Evolutionary conservation across 2,888 invertebrate species (phyloP), one percentile per base, ranked within the genome.

Genomic region (Tinea semifulvella): DNA sequence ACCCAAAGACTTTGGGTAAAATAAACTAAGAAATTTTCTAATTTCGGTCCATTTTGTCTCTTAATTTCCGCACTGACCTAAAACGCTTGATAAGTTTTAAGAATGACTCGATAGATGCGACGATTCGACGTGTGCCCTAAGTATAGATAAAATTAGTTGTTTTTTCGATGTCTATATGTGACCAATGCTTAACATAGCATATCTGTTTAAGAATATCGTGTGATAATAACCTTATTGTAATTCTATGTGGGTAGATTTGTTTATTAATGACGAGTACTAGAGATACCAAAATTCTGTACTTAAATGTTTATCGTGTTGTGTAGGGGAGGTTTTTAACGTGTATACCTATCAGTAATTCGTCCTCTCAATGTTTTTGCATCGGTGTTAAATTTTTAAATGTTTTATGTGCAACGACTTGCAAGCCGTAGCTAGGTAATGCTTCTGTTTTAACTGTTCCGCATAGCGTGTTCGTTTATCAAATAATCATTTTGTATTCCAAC

Each of bases 181-280:
- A 80, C 79, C 79, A 79, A 79, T 71, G 76, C 79, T 80, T 77
- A 65, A 68, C 70, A 40, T 45, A 68, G 77, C 79, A 79, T 79
- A 79, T 79, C 76, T 74, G 65, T 71, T 35, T 72, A 79, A 79
- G 79, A 69, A 70, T 68, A 73, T 63, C 69, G 77, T 80, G 79
- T 79, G 79, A 79, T 80, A 73, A 68, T 77, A 73, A 73, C 67
- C 73, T 75, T 71, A 69, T 64, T 61, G 45, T 53, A 60, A 67
- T n/a, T n/a, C n/a, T n/a, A n/a, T 68, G 68, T 73, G 71, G 13
- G 36, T 36, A 11, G 11, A 36, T 16, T 14, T 10, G 13, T 14
- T 19, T 40, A 40, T 16, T 10, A 16, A 38, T 14, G 8, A 42
- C n/a, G 31, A 22, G 22, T 5, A 22, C 47, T 48, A 43, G 45